Conservation (phyloP, 2,797 vertebrate species). For the Chelidonichthys spinosus region DNA sequence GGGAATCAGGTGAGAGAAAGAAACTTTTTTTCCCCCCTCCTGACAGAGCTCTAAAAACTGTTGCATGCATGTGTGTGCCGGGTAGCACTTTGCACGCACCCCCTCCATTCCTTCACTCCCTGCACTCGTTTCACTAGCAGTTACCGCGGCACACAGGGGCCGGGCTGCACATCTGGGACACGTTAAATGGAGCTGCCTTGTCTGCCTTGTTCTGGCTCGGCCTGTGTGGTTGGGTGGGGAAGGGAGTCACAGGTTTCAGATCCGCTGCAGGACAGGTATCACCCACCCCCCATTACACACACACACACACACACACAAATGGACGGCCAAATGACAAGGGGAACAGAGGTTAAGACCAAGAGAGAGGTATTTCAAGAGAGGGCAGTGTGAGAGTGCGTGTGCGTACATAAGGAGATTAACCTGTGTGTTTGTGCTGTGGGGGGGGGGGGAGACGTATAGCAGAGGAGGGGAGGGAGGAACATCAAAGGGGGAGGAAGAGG, state of each 20-base stretch:
- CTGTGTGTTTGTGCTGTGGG: slow-evolving; percentile 30
- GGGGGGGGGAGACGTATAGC: slow-evolving; percentile 25
- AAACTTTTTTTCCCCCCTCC: neutral
- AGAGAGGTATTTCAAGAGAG: slow-evolving; percentile 40
- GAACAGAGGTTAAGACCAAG: slow-evolving; percentile 40
- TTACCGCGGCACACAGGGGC: slow-evolving; percentile 57
- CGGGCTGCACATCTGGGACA: slow-evolving; percentile 81
- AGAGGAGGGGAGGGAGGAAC: slow-evolving; percentile 33
- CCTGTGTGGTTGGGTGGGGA: slow-evolving; percentile 43
- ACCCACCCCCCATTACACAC: slow-evolving; percentile 8
- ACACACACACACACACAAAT: slow-evolving; percentile 7
- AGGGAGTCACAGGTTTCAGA: slow-evolving; percentile 59
- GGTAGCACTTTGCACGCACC: slow-evolving; percentile 27
- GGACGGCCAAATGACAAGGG: slow-evolving; percentile 17
- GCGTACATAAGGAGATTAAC: slow-evolving; percentile 48
- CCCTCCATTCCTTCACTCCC: slow-evolving; percentile 26
- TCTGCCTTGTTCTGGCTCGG: slow-evolving; percentile 57
- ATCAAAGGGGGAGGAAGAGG: slow-evolving; percentile 60
- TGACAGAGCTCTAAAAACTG: slow-evolving; percentile 16
- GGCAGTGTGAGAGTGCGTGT: slow-evolving; percentile 13
- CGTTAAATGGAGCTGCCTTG: slow-evolving; percentile 74
- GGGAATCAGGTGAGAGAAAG: neutral
- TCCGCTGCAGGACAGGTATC: slow-evolving; percentile 70
- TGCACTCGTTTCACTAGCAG: slow-evolving; percentile 48
- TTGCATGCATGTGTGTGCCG: slow-evolving; percentile 11